phyloP scores from a whole-genome alignment of 2,888 invertebrate genomes.

The Neoitamus cyanurus region DNA sequence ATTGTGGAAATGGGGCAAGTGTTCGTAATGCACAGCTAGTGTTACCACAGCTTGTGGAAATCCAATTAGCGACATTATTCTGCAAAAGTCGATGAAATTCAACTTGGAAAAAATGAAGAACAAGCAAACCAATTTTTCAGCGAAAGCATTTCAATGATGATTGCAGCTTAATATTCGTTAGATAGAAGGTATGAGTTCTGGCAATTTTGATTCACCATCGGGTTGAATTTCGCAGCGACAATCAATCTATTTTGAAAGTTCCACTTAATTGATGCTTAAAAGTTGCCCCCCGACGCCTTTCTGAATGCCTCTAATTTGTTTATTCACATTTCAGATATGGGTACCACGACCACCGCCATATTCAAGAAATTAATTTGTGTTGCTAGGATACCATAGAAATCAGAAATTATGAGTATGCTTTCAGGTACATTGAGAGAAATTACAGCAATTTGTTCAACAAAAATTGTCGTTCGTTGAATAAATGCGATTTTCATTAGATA shows the following conservation, averaged over 20 bases:
- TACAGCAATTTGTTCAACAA: too few relatives aligned
- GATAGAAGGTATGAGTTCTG: not conserved
- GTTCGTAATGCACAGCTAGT: not conserved
- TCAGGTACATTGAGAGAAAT: too few relatives aligned
- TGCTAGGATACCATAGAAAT: too few relatives aligned
- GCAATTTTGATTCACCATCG: not conserved
- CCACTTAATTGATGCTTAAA: not conserved
- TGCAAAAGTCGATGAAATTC: not conserved
- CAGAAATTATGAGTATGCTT: too few relatives aligned
- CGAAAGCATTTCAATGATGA: not conserved
- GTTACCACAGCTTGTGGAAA: not conserved
- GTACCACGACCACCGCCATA: too few relatives aligned
- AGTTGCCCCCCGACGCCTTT: not conserved
- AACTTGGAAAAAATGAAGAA: not conserved
- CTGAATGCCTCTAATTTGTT: not conserved
- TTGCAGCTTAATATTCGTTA: not conserved
- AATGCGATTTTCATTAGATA: too few relatives aligned
- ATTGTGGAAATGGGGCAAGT: not conserved
- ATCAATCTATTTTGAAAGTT: not conserved
- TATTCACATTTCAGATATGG: not conserved
- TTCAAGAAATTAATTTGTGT: not conserved
- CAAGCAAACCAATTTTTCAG: not conserved
- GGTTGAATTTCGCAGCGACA: not conserved
- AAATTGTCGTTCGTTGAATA: too few relatives aligned
- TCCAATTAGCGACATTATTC: constrained; percentile 12